Base-by-base conservation (phyloP, 2,888 invertebrate genomes). In the Rapana venosa region DNA sequence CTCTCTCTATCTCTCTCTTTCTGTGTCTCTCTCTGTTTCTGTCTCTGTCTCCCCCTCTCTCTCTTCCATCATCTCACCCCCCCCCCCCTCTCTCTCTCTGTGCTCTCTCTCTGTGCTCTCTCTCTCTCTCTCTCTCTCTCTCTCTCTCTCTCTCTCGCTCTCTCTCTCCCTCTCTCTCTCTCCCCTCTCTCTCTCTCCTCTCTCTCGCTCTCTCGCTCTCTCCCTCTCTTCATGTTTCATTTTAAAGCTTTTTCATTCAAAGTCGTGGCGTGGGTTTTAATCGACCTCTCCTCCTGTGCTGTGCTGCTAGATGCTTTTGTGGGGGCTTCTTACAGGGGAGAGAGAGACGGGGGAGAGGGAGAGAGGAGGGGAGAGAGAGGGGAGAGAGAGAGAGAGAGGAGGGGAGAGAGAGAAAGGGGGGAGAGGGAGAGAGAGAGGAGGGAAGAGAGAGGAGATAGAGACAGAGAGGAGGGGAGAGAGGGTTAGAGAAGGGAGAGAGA, bases 41-140 rank as follows among this genome's bases (percentile, higher is more conserved):
- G 17, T 36, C 36, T 81, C 32, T 81, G 17, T 81, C 79, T 81
- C 20, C 35, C 79, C 13, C 35, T 22, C 36, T 81, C 5, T 81
- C 36, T 36, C 8, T 11, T 20, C 32, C 32, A 30, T 79, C 35
- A 8, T 5, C 22, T 22, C 32, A 30, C 22, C 35, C 22, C 79
- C 32, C 79, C 32, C 35, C 22, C 79, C 32, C 30, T 35, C 30
- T 30, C 79, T 35, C 79, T 35, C 35, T 20, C 35, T 35, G 13
- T 35, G 13, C 32, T 22, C 32, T 22, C 32, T 32, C 32, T 26
- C 26, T 26, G 5, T 26, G 5, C 22, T 70, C 70, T 70, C 74
- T 74, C 22, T 74, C n/a, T 74, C 74, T 74, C 74, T 74, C 74
- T 74, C 74, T 74, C 74, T n/a, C n/a, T n/a, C 74, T 74, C 74